phyloP scores from a whole-genome alignment of 2,113 vertebrate genomes.

The Diadophis punctatus region DNA sequence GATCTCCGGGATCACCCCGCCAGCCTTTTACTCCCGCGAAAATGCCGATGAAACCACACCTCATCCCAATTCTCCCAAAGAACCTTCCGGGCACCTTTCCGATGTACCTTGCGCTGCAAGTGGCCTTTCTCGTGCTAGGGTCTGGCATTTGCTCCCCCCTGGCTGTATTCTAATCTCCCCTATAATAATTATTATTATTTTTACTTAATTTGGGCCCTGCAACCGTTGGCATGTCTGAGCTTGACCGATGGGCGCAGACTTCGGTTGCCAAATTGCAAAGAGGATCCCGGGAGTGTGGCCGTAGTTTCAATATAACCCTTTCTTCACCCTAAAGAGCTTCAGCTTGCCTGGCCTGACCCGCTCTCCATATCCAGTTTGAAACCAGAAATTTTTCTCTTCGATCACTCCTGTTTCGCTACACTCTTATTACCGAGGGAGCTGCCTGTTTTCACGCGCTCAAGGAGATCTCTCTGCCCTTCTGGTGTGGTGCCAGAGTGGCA shows the following conservation, averaged over 20 bases:
- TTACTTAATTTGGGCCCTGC: neutral
- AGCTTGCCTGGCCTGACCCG: neutral
- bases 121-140: neutral
- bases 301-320: neutral
- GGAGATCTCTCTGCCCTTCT: neutral
- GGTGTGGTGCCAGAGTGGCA: neutral
- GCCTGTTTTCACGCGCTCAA: neutral
- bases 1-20: neutral
- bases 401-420: accelerated
- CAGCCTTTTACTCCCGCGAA: no score
- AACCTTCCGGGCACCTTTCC: neutral
- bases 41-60: neutral
- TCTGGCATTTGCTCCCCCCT: neutral
- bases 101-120: neutral
- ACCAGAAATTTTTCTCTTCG: neutral
- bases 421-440: neutral
- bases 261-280: neutral
- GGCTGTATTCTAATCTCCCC: neutral
- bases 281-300: accelerated
- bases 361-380: neutral
- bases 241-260: neutral
- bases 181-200: neutral
- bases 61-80: neutral
- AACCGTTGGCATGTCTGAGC: neutral
- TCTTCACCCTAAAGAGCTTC: neutral